Percentiles rank a stretch among this genome's conserved stretches.
Evolutionary conservation across 2,797 vertebrate species (phyloP).

Genomic region (Neomorphus geoffroyi): DNA sequence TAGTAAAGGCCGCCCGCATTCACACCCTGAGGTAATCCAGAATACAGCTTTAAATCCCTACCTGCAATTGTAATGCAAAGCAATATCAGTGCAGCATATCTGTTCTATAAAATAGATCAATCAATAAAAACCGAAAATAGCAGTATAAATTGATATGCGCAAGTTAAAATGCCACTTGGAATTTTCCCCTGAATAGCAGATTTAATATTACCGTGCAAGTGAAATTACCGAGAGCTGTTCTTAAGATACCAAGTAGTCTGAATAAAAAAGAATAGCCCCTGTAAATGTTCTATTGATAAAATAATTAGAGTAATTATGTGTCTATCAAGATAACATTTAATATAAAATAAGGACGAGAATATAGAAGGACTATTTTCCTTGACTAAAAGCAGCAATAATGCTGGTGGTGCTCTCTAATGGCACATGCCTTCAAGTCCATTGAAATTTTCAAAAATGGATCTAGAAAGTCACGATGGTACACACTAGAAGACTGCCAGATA

Average conservation of each 20-base stretch:
- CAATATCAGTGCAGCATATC: background rate
- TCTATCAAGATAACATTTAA: slow-evolving; percentile 15
- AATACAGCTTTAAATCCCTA: background rate
- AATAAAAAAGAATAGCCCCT: slow-evolving; percentile 13
- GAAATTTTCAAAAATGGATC: background rate
- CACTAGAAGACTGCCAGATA: background rate
- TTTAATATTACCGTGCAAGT: slow-evolving; percentile 10
- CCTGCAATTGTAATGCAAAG: background rate
- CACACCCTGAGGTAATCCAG: background rate
- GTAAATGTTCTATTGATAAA: slow-evolving; percentile 24
- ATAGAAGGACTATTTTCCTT: background rate
- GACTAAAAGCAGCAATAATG: background rate
- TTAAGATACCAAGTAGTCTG: slow-evolving; percentile 11
- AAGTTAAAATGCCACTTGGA: slow-evolving; percentile 12
- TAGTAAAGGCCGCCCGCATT: background rate
- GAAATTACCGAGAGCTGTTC: slow-evolving; percentile 7
- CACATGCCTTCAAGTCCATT: background rate
- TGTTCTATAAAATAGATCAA: background rate
- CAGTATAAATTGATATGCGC: background rate
- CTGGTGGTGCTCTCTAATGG: background rate
- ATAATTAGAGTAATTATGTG: slow-evolving; percentile 9
- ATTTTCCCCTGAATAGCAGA: background rate
- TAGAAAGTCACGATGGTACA: background rate
- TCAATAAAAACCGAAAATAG: background rate
- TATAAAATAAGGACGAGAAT: slow-evolving; percentile 12